Conservation (phyloP, 2,113 vertebrate genomes). For the Plectropomus leopardus region DNA sequence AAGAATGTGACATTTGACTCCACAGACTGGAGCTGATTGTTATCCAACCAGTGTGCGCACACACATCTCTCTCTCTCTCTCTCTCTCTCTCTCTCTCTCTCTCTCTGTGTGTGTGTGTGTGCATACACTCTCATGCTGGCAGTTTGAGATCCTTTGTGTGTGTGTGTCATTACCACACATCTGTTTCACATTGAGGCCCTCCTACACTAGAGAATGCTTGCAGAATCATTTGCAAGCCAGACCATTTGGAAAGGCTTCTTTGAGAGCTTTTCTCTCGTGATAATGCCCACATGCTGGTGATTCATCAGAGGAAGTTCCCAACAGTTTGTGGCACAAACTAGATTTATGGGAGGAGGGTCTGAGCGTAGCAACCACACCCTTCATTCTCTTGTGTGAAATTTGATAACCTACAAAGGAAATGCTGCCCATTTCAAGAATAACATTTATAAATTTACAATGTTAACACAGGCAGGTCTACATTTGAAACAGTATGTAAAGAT, state of each 20-base stretch:
- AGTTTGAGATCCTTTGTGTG: constrained; percentile 45
- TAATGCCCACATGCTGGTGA: constrained; percentile 67
- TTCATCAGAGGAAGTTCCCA: constrained; percentile 74
- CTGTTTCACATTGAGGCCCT: constrained; percentile 77
- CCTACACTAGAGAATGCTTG: constrained; percentile 45
- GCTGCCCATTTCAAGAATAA: neutral
- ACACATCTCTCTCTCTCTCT: too few relatives aligned
- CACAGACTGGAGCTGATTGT: constrained; percentile 68
- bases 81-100: too few relatives aligned
- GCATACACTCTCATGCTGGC: constrained; percentile 26
- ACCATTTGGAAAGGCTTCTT: constrained; percentile 56
- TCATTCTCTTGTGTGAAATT: constrained; percentile 66
- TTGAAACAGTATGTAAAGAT: constrained; percentile 3
- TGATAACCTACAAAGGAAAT: constrained; percentile 58
- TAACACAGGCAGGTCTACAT: neutral
- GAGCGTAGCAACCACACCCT: constrained; percentile 74
- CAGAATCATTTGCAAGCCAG: constrained; percentile 42
- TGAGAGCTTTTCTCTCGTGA: constrained; percentile 40
- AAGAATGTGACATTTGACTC: constrained; percentile 81
- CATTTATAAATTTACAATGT: neutral
- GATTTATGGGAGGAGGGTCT: constrained; percentile 49
- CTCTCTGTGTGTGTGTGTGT: too few relatives aligned
- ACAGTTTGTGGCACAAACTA: constrained; percentile 27
- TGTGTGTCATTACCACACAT: constrained; percentile 69
- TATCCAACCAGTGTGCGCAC: constrained; percentile 56